Base-by-base conservation (phyloP, 2,888 invertebrate species). In the Drosophila algonquin region DNA sequence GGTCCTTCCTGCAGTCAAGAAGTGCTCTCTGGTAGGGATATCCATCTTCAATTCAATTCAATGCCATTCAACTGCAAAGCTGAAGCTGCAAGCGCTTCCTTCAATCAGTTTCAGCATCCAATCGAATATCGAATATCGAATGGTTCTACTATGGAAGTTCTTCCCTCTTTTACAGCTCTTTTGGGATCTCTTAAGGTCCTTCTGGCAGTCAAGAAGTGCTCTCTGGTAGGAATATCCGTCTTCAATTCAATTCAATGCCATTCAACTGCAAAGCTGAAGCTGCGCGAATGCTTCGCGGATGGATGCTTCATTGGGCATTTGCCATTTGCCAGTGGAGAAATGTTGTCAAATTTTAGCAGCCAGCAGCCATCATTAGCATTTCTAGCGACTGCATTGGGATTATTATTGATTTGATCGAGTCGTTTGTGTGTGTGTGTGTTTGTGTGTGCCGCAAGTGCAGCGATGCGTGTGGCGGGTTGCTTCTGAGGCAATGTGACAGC, bases 341-440 rank as follows among this genome's bases (percentile, higher is more conserved):
- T 40, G 14, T 7, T 14, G n/a, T 40, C 40, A 40, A 40, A 40
- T 40, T 40, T 14, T 4, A 14, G 40, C 14, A 32, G 32, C 9
- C 32, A 32, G 9, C 35, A 35, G 14, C 12, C 27, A 18, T n/a
- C 18, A 47, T 61, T 59, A 46, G 14, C 40, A 47, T 6, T 5
- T 18, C 12, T 48, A 35, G 45, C 2, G 10, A 24, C 32, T 63
- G 64, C 45, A 63, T 55, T 47, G 18, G 18, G 56, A 68, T 55
- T 68, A 56, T 56, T 65, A 65, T 65, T 65, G 65, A 65, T 68
- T 65, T 27, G 56, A 50, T 48, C 32, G 18, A 14, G 14, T 8
- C 30, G 16, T 51, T 14, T 45, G 44, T 32, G 62, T 47, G 8
- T 16, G 57, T 27, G 27, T 27, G 27, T 27, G 8, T 27, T 8